These are phyloP conservation scores for Rynchops niger DNA, from an alignment of 2,113 vertebrate genomes.

Conservation along the genomic window DNA sequence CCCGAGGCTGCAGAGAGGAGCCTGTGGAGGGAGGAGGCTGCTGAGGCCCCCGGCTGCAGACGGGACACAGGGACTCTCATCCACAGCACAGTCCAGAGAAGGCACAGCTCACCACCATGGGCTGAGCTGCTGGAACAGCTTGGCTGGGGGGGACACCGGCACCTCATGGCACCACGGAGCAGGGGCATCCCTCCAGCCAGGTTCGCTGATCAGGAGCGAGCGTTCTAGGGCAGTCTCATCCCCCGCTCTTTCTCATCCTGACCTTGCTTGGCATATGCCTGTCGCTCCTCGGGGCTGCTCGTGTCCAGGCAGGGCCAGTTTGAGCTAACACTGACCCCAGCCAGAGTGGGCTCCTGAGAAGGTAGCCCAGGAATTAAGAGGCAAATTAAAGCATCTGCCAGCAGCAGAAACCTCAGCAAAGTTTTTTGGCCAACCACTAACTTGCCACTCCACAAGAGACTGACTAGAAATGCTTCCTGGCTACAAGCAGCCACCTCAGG, in stretches of 20 bases:
- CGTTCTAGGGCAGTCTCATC: not conserved
- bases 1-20: no score
- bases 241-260: not conserved
- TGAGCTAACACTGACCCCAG: not conserved
- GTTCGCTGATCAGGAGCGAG: not conserved
- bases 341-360: not conserved
- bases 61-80: not conserved
- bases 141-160: not conserved
- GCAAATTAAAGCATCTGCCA: not conserved
- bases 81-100: not conserved
- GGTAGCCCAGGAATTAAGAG: not conserved
- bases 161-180: not conserved
- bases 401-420: not conserved
- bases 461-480: not conserved
- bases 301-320: not conserved
- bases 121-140: not conserved
- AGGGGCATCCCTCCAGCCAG: not conserved
- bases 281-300: not conserved
- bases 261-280: not conserved
- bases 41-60: not conserved
- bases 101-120: not conserved
- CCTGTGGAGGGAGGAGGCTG: not conserved
- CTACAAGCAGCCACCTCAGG: not conserved
- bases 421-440: not conserved
- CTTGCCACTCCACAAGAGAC: not conserved